Evolutionary conservation across 2,113 vertebrate species (phyloP).

Genomic region (Pogona vitticeps): DNA sequence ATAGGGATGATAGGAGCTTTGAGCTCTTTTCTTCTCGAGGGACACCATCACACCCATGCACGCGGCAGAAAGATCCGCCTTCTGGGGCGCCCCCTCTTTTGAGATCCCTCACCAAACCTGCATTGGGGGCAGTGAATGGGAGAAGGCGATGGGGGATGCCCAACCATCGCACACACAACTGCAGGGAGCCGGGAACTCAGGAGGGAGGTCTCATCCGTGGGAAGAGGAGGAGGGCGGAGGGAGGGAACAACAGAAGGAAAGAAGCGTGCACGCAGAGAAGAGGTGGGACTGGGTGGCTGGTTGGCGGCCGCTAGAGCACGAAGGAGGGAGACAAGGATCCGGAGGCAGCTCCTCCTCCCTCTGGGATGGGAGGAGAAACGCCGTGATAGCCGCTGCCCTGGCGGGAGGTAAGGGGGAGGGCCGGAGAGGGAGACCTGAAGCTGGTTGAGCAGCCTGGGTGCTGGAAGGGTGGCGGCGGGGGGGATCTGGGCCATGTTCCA

Average conservation of each 20-base stretch:
- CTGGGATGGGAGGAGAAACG: neutral
- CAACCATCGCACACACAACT: no score
- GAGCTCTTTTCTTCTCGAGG: neutral
- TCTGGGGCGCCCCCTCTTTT: no score
- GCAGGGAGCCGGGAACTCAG: no score
- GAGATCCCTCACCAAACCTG: no score
- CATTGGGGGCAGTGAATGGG: no score
- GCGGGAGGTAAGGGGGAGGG: conserved; percentile 6
- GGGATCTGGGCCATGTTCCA: conserved; percentile 61
- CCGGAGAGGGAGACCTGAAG: neutral
- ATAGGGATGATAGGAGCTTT: no score
- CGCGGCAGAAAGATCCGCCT: no score
- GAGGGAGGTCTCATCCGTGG: no score
- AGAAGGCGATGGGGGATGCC: no score
- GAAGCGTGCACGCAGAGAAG: neutral
- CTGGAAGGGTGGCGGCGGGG: neutral
- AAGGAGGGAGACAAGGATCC: neutral
- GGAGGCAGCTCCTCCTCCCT: neutral
- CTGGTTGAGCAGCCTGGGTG: conserved; percentile 28
- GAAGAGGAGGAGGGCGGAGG: neutral
- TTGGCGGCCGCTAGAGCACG: no score
- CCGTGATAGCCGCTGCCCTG: conserved; percentile 22
- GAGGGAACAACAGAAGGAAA: neutral
- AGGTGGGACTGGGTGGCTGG: neutral
- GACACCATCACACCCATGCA: no score